These are phyloP conservation scores for Hydractinia symbiolongicarpus DNA, from an alignment of 30 jellyfish, hydroid and myxozoan species.

Conservation along the genomic window DNA sequence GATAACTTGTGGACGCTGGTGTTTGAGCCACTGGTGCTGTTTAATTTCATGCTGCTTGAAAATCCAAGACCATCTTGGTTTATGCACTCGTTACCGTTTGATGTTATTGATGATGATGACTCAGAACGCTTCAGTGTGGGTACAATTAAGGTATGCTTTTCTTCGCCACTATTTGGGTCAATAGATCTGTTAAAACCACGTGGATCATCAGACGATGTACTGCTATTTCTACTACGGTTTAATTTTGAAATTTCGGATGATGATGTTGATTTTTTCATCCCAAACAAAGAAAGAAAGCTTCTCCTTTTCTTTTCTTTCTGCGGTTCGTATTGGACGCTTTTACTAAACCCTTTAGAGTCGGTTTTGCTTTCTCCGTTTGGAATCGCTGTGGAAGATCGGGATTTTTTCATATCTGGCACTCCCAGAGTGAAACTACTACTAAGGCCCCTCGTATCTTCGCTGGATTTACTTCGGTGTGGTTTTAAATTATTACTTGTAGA, in stretches of 20 bases:
- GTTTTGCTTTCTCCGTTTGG: not conserved
- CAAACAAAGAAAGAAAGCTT: not conserved
- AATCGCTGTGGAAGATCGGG: not conserved
- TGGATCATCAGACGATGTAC: not conserved
- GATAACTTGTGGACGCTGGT: not conserved
- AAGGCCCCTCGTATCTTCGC: not conserved
- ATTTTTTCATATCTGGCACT: not conserved
- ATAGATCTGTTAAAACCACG: not conserved
- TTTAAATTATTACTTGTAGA: not conserved
- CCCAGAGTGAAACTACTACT: not conserved
- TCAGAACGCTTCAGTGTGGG: slow-evolving; percentile 6
- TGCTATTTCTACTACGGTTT: not conserved
- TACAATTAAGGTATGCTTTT: slow-evolving; percentile 7
- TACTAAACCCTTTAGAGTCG: slow-evolving; percentile 19
- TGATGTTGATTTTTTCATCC: not conserved
- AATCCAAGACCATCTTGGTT: not conserved
- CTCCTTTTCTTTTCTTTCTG: not conserved
- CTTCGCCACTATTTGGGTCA: slow-evolving; percentile 10
- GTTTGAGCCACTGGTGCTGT: not conserved
- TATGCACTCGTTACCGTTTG: not conserved
- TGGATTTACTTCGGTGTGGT: not conserved
- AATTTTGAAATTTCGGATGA: not conserved
- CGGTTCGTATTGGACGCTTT: slow-evolving; percentile 10
- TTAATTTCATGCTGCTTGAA: slow-evolving; percentile 2
- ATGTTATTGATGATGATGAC: not conserved